phyloP scores from a whole-genome alignment of 2,888 invertebrate species.

The Eupithecia tripunctaria region DNA sequence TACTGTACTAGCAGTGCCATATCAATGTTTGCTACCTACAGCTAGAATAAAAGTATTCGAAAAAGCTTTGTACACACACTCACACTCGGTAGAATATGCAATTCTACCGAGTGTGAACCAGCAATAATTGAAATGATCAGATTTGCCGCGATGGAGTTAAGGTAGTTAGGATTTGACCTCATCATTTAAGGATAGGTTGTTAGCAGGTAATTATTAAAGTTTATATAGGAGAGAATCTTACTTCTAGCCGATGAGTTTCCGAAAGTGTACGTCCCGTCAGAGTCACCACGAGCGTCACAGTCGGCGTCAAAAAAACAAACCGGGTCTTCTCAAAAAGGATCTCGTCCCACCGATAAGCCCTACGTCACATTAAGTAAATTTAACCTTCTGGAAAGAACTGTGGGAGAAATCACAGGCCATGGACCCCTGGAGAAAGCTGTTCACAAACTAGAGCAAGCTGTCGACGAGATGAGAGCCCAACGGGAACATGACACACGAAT shows the following conservation, averaged over 20 bases:
- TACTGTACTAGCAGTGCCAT: too few relatives aligned
- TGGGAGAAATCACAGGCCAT: conserved; percentile 60
- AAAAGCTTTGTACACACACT: too few relatives aligned
- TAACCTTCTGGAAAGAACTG: conserved; percentile 66
- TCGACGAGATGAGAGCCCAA: not conserved
- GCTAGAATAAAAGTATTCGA: too few relatives aligned
- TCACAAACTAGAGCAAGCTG: not conserved
- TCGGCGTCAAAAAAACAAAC: not conserved
- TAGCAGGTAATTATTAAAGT: not conserved
- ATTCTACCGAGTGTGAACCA: too few relatives aligned
- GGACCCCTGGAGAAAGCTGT: conserved; percentile 1
- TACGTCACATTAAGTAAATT: conserved; percentile 78
- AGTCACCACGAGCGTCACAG: not conserved
- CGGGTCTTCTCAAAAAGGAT: not conserved
- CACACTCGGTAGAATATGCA: too few relatives aligned
- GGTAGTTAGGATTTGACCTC: not conserved
- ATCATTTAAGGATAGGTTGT: not conserved
- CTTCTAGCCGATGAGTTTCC: not conserved
- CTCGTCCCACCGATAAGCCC: conserved; percentile 53
- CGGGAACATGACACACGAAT: not conserved
- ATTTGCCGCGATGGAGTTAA: not conserved
- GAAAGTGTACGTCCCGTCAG: not conserved
- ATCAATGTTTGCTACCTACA: too few relatives aligned
- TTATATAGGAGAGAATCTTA: not conserved
- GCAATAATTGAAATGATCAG: not conserved